Conservation (phyloP, 2,888 invertebrate species). For the Metalampra italica region DNA sequence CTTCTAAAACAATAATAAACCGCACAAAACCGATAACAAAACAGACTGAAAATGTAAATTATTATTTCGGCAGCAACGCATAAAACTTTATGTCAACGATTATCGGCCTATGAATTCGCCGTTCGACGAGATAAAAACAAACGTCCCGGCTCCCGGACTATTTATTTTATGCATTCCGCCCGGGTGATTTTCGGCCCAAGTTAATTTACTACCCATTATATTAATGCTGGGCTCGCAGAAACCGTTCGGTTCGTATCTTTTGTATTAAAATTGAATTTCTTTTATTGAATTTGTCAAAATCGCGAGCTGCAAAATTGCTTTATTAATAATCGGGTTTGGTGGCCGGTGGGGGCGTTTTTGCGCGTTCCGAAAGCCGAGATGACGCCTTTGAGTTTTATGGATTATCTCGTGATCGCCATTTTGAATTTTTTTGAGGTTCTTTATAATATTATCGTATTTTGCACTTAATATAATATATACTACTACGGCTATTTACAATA, state of each 20-base stretch:
- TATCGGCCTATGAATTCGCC: constrained; percentile 19
- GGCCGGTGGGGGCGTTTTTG: constrained; percentile 3
- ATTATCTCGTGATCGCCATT: neutral
- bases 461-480: no score
- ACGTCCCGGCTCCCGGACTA: constrained; percentile 25
- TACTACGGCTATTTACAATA: no score
- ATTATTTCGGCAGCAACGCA: constrained; percentile 11
- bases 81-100: constrained; percentile 29
- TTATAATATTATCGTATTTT: no score
- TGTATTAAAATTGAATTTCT: constrained; percentile 47
- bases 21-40: constrained; percentile 3
- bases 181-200: constrained; percentile 40
- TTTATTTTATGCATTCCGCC: constrained; percentile 52
- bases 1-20: neutral
- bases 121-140: constrained; percentile 29
- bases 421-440: no score
- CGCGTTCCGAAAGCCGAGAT: constrained; percentile 14
- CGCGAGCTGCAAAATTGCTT: constrained; percentile 28
- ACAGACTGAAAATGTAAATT: constrained; percentile 14
- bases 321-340: constrained; percentile 29
- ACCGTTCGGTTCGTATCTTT: constrained; percentile 26
- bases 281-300: constrained; percentile 48
- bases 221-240: constrained; percentile 35
- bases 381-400: neutral
- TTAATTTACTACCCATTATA: constrained; percentile 52